Evolutionary conservation across 2,113 vertebrate species (phyloP), one percentile per base, ranked within the genome.

Genomic region (Nematolebias whitei): DNA sequence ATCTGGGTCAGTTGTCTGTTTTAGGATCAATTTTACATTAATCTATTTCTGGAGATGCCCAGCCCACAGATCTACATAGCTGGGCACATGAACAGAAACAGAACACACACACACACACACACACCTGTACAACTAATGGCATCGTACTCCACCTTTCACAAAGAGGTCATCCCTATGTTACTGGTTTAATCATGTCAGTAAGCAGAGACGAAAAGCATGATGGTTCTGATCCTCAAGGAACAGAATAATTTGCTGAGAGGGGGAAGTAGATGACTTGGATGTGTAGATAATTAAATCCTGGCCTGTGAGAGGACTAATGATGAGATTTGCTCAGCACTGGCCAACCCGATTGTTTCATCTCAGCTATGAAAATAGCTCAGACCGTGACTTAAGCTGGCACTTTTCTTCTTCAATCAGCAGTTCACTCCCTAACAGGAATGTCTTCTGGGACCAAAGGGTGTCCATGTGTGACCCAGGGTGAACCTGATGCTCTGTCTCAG

Each of bases 281-380:
- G 76, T 79, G 78, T 29, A 78, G 84, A 88, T 89, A 78, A 90
- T 91, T 89, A 90, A 90, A 90, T 87, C 78, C 76, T 53, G 80
- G 87, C 85, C 82, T 85, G 87, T 79, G 84, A 87, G 85, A 86
- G 82, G 85, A 88, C 86, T 89, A 87, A 89, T 87, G 88, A 91
- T 89, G 86, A 87, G 88, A 77, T 83, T 87, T 79, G 74, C 80
- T 87, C 79, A 75, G 85, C 79, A 73, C 84, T 66, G 76, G 69
- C 61, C 86, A 54, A 72, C 78, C 83, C 78, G 72, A 79, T 82
- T 72, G 61, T 84, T 86, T 78, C 68, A 86, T 84, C 78, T 24
- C 53, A 74, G 76, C 74, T 71, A 74, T 71, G 74, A 78, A 87
- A 84, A 82, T 79, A 75, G 78, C 87, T 20, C 77, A 39, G 82